Evolutionary conservation across 2,113 vertebrate genomes (phyloP), one percentile per base, ranked within the genome.

Genomic region (Tapirus terrestris): DNA sequence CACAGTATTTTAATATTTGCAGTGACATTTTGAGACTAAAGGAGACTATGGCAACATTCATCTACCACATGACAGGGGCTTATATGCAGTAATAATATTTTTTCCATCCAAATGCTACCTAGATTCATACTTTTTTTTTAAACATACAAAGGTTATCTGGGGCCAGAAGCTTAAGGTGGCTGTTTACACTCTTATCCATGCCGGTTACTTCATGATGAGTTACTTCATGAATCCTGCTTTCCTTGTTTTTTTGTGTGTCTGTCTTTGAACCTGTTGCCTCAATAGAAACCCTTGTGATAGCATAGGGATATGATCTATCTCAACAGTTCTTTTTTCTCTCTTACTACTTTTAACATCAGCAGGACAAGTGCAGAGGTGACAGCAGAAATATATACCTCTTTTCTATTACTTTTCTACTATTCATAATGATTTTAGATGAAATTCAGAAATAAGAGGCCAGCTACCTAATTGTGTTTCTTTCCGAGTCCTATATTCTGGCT

Each of bases 21-120:
- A 82, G 48, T 87, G 51, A 90, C 48, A 93, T 91, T 76, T 76
- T 82, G 73, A 84, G 56, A 95, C 6, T 61, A 90, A 89, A 88
- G 29, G 33, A 43, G 63, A 87, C 20, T 72, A 60, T 3, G 51
- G n/a, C 81, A 61, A 29, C 16, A 79, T 89, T 87, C 43, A 65
- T 95, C 58, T 85, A 81, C 21, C 3, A 12, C 5, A 23, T 81
- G 83, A 83, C 39, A 79, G 33, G 25, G 33, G 48, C 36, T 91
- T 84, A 70, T 33, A 67, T 36, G 33, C 29, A 67, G 33, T 86
- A 94, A 88, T 68, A 6, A 53, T n/a, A 14, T 89, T 84, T 63
- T 92, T 48, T 21, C 27, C 33, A 63, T 58, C 23, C 14, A 65
- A 94, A 92, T 53, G 4, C 14, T 75, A 53, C 21, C 68, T 84